phyloP scores from a whole-genome alignment of 2,113 vertebrate genomes.

The Cephalopholis sonnerati region DNA sequence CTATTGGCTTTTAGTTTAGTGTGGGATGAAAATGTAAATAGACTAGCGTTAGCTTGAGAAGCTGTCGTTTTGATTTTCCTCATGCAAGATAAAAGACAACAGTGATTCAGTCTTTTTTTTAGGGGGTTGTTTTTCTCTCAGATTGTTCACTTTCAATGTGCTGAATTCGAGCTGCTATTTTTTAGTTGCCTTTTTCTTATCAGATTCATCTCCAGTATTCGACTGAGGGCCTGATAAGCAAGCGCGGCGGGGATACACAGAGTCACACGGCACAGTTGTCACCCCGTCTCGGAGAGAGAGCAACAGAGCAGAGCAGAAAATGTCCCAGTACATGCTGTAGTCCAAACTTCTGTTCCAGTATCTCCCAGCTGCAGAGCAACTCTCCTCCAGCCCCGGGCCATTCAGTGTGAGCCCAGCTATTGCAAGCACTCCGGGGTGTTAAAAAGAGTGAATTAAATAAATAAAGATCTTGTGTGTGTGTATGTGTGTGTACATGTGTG shows the following conservation, averaged over 20 bases:
- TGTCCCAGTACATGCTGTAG: conserved; percentile 35
- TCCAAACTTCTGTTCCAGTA: conserved; percentile 62
- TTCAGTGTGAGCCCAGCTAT: conserved; percentile 62
- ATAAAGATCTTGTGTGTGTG: conserved; percentile 47
- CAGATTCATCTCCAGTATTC: conserved; percentile 15
- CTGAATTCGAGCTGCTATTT: conserved; percentile 12
- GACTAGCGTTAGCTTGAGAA: conserved; percentile 10
- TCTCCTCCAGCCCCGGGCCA: conserved; percentile 60
- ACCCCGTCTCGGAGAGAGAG: conserved; percentile 3
- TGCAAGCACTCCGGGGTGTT: conserved; percentile 58
- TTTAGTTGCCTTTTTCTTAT: conserved; percentile 6
- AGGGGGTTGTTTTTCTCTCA: conserved; percentile 19
- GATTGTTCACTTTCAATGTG: conserved; percentile 11
- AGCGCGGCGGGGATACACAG: conserved; percentile 1
- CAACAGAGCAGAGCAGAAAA: conserved; percentile 25
- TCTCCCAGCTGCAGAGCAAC: conserved; percentile 60
- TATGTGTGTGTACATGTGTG: neutral
- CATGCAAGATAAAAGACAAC: conserved; percentile 26
- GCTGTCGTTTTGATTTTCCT: conserved; percentile 45
- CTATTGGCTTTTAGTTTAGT: conserved; percentile 44
- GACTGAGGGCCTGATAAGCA: conserved; percentile 17
- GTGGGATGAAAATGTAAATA: conserved; percentile 49
- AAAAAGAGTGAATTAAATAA: conserved; percentile 72
- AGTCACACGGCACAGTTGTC: conserved; percentile 35
- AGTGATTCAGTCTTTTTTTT: conserved; percentile 21